Percentiles rank a stretch among this genome's conserved stretches.
These are phyloP conservation scores for Diuraphis noxia DNA, from an alignment of 1,140 invertebrate species.

Conservation along the genomic window DNA sequence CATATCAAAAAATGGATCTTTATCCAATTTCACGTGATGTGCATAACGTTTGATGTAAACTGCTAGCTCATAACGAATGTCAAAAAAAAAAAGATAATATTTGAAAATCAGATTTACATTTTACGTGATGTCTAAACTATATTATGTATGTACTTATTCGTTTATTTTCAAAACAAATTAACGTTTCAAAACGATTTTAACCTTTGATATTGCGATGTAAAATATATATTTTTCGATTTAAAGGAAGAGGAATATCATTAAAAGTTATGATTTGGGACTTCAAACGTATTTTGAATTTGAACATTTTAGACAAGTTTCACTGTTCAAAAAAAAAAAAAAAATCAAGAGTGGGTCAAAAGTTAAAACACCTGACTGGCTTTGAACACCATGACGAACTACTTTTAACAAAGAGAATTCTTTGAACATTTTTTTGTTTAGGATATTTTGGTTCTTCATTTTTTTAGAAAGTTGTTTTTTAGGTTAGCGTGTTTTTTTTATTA, in stretches of 20 bases:
- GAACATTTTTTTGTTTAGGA: neutral
- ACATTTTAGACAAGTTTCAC: neutral
- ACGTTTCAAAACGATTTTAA: neutral
- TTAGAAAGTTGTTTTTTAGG: neutral
- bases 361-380: neutral
- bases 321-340: neutral
- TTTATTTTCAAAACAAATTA: neutral
- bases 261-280: neutral
- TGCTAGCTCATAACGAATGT: neutral
- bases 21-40: neutral
- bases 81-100: neutral
- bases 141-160: slow-evolving; percentile 1
- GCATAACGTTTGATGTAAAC: neutral
- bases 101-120: neutral
- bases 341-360: neutral
- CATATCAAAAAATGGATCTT: neutral
- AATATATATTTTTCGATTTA: neutral
- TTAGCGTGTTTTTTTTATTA: neutral
- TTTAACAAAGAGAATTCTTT: neutral
- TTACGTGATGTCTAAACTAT: neutral
- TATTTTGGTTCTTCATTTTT: neutral
- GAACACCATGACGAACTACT: neutral
- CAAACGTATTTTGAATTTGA: neutral
- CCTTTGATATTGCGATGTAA: neutral
- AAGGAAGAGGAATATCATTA: neutral